These are phyloP conservation scores for Pseudobourletiella spinata DNA, from an alignment of 1,140 invertebrate species.

Conservation along the genomic window DNA sequence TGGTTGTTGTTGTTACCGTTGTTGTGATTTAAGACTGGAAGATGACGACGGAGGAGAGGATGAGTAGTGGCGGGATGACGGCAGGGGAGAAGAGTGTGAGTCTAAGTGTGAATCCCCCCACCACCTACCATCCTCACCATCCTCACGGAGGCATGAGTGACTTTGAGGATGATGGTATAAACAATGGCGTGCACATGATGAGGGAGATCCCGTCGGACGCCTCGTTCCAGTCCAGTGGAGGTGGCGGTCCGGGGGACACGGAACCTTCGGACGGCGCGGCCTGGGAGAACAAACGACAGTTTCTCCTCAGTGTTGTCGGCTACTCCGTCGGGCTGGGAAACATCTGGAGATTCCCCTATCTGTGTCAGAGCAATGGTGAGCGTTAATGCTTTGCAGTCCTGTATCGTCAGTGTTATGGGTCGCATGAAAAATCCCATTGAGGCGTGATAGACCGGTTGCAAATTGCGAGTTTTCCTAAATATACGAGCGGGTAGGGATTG, in stretches of 20 bases:
- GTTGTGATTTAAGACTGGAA: no score
- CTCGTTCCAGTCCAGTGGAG: constrained; percentile 45
- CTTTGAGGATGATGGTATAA: constrained; percentile 24
- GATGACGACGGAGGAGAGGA: not conserved
- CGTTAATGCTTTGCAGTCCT: no score
- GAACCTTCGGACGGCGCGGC: constrained; percentile 20
- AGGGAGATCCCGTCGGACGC: constrained; percentile 34
- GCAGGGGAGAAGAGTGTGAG: constrained; percentile 15
- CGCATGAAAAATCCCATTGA: no score
- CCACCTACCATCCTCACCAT: no score
- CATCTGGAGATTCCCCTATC: constrained; percentile 90
- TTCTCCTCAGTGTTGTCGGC: constrained; percentile 80
- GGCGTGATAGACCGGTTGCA: no score
- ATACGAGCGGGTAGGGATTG: no score
- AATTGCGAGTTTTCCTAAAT: no score
- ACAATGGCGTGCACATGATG: constrained; percentile 37
- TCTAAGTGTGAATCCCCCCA: constrained; percentile 25
- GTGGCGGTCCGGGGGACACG: constrained; percentile 52
- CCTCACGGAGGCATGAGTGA: no score
- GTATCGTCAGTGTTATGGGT: no score
- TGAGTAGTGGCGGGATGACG: not conserved
- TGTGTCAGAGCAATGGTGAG: constrained; percentile 90
- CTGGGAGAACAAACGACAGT: constrained; percentile 61
- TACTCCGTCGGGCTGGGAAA: constrained; percentile 82
- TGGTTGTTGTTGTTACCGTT: no score